Base-by-base conservation (phyloP, 2,797 vertebrate species). In the Alosa sapidissima region DNA sequence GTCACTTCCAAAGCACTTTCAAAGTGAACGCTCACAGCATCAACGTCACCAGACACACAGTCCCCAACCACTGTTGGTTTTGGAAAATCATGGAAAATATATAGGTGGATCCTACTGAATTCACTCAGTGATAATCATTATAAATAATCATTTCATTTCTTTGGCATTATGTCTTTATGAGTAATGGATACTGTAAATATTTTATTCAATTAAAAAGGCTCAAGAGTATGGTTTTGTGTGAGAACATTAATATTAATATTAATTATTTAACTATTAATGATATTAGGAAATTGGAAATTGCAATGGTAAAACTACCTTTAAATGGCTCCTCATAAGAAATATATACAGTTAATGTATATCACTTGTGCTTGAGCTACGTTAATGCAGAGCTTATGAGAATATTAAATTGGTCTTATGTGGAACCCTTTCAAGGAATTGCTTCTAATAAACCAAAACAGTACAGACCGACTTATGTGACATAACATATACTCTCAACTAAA, bases 131-230 rank as follows among this genome's bases (percentile, higher is more conserved):
- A 47, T n/a, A 78, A 78, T 78, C 21, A 78, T 41, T 19, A 9
- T 52, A 81, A 86, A 78, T 87, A 62, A 68, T 52, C 65, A 81
- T 81, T 68, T 47, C 60, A 81, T 84, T 84, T 90, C 88, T 90
- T 90, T 90, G 89, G 89, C 87, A 89, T 90, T 84, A 81, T 82
- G 83, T 78, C 85, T 85, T 55, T 83, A 85, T 58, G 51, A 75
- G 49, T 49, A 36, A 1, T 47, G 72, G 68, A 78, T 41, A 78
- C 19, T 78, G 36, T 78, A 78, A 78, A 78, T 78, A 19, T 78
- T 78, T 78, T 45, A 78, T 78, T 78, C 41, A 9, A 78, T 78
- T 78, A 78, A 78, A 16, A 45, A 78, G 72, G 72, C 45, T 78
- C 72, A 78, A 78, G 72, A 47, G 45, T 78, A 78, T 78, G 41